Evolutionary conservation across 2,113 vertebrate genomes (phyloP).

Genomic region (Pelusios castaneus): DNA sequence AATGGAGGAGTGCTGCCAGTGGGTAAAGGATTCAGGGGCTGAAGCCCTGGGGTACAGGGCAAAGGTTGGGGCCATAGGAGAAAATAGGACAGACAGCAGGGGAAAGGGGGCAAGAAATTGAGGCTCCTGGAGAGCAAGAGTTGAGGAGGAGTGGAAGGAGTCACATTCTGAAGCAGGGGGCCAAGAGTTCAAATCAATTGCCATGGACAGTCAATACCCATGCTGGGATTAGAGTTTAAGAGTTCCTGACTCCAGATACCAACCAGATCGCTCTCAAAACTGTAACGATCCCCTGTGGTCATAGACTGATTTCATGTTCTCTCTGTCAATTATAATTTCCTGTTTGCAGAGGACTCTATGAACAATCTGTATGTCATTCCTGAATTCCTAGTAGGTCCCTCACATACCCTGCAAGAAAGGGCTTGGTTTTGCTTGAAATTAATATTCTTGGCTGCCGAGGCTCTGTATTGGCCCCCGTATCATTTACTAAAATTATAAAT

Average conservation of each 20-base stretch:
- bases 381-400: not conserved
- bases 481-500: not conserved
- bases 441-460: not conserved
- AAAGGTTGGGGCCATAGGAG: too few relatives aligned
- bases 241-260: not conserved
- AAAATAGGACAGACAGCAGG: not conserved
- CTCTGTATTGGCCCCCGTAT: not conserved
- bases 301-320: not conserved
- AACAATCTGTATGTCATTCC: not conserved
- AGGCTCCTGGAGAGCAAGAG: not conserved
- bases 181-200: not conserved
- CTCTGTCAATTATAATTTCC: not conserved
- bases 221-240: not conserved
- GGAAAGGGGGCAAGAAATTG: not conserved
- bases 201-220: not conserved
- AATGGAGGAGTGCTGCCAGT: too few relatives aligned
- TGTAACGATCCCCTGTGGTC: not conserved
- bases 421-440: not conserved
- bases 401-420: not conserved
- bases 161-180: not conserved
- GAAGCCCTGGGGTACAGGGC: too few relatives aligned
- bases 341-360: not conserved
- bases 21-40: too few relatives aligned
- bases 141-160: not conserved
- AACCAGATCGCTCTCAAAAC: not conserved